Evolutionary conservation across 2,797 vertebrate genomes (phyloP).

Genomic region (Heliangelus exortis): DNA sequence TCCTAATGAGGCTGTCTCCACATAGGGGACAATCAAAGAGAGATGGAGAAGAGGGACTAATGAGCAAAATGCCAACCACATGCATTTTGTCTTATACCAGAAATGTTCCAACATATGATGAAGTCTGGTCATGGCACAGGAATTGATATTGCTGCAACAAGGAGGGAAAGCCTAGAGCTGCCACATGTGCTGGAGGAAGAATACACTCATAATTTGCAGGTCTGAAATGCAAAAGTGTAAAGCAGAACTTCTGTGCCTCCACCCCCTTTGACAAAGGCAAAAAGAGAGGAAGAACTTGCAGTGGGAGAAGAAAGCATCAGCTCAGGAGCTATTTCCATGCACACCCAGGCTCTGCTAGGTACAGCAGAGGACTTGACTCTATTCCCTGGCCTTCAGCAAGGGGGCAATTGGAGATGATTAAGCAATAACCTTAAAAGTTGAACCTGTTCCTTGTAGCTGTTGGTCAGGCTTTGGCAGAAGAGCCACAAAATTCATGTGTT

Average conservation of each 20-base stretch:
- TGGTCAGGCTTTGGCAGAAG: background rate
- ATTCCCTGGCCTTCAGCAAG: background rate
- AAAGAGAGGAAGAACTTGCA: background rate
- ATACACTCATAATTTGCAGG: background rate
- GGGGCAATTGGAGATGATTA: background rate
- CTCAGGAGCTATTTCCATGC: background rate
- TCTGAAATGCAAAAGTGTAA: background rate
- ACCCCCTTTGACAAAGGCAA: background rate
- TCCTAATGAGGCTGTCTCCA: background rate
- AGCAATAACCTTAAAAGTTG: background rate
- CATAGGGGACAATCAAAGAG: background rate
- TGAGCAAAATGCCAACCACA: background rate
- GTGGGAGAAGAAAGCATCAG: background rate
- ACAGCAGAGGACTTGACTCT: background rate
- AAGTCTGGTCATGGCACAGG: background rate
- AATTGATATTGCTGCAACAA: background rate
- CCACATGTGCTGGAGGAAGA: background rate
- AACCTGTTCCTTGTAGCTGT: fast-evolving
- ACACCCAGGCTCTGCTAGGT: background rate
- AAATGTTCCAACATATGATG: background rate
- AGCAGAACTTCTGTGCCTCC: background rate
- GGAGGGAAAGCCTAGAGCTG: background rate
- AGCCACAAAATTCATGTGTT: background rate
- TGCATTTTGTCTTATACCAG: background rate
- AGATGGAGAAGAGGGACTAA: background rate